Base-by-base conservation (phyloP, 2,113 vertebrate species). In the Oplegnathus fasciatus region DNA sequence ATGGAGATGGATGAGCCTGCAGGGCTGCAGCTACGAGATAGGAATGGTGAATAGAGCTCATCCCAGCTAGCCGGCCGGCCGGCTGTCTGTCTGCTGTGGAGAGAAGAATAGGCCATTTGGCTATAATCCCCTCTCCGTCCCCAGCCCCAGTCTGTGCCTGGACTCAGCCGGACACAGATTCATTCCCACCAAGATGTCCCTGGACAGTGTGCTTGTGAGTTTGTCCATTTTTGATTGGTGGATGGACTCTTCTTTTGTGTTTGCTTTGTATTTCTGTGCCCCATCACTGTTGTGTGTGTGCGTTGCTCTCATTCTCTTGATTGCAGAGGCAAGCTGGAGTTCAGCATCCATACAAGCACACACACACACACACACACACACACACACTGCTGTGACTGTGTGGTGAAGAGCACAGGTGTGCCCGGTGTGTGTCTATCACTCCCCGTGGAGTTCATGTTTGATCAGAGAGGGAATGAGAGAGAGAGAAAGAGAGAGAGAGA, bases 1-100 rank as follows among this genome's bases (percentile, higher is more conserved):
- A 92, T 92, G 72, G 93, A 94, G 93, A 94, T 92, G 83, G 91
- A 94, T 92, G 91, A 93, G 78, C 86, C 90, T 70, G 76, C 46
- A 42, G 64, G 78, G 88, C 84, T 92, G 94, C 70, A 52, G 89
- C 88, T 88, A 88, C 78, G 84, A 93, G 93, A 92, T 78, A 88
- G 90, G 91, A 94, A 90, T 92, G 85, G 87, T 85, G 92, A 94
- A 88, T 70, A 79, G 88, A 88, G 85, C 88, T 85, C 86, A 87
- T 89, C 82, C 77, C 9, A 2, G 75, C 80, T 50, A 24, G 37
- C 46, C 17, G 42, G 9, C 46, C 13, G n/a, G 26, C 79, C 20
- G 62, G 6, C 72, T 26, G 52, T 11, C 74, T 55, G 55, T 37
- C 52, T 50, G 75, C 84, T 83, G 70, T 7, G 30, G 66, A 71